Conservation (phyloP, 2,888 invertebrate species). For the Eupithecia subfuscata region DNA sequence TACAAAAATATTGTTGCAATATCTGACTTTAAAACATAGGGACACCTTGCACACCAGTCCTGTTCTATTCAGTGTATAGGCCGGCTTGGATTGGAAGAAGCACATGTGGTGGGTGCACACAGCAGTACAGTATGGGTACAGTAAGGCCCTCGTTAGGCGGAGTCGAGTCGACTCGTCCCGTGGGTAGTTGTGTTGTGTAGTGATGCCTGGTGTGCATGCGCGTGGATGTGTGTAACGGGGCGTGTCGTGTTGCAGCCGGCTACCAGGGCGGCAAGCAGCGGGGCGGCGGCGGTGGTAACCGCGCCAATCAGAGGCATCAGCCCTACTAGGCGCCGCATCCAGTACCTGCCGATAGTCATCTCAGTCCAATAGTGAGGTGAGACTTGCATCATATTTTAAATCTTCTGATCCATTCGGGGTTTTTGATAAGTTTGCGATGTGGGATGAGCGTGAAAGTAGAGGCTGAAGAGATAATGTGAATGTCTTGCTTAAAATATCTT, state of each 20-base stretch:
- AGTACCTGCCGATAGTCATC: constrained; percentile 79
- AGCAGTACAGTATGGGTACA: background rate
- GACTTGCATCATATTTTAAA: constrained; percentile 28
- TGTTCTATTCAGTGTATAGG: background rate
- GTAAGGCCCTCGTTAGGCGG: background rate
- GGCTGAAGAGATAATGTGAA: background rate
- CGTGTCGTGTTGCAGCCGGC: constrained; percentile 77
- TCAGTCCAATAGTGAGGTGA: constrained; percentile 81
- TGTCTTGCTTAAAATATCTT: background rate
- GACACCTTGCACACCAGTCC: background rate
- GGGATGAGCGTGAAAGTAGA: background rate
- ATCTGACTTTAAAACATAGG: background rate
- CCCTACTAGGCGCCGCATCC: constrained; percentile 86
- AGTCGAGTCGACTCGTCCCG: background rate
- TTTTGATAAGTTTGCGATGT: background rate
- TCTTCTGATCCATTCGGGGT: background rate
- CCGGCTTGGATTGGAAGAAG: background rate
- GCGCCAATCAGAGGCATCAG: constrained; percentile 94
- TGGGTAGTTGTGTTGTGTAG: background rate
- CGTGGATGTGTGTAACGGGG: constrained; percentile 27
- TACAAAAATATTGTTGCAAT: background rate
- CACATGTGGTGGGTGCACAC: background rate
- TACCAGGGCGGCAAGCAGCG: constrained; percentile 94
- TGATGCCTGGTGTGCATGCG: background rate
- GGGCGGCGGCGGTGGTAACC: constrained; percentile 88